Conservation (phyloP, 2,113 vertebrate genomes). For the Melanotaenia duboulayi region DNA sequence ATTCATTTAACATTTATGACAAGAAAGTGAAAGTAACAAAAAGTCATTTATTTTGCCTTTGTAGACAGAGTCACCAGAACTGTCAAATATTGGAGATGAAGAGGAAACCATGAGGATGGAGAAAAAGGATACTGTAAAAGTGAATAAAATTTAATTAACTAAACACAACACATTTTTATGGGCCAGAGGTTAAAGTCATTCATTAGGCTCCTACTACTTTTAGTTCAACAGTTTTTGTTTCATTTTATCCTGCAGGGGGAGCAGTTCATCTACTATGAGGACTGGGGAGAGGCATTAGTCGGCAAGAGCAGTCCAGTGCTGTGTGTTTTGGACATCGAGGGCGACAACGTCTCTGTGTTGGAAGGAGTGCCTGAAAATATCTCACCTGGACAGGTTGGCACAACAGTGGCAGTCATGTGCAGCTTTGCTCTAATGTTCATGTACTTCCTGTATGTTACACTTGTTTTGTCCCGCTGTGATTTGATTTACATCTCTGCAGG, state of each 20-base stretch:
- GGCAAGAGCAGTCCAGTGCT: constrained; percentile 86
- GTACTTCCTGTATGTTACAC: neutral
- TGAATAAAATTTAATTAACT: constrained; percentile 27
- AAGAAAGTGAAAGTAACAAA: neutral
- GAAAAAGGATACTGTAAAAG: constrained; percentile 80
- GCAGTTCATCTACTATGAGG: constrained; percentile 90
- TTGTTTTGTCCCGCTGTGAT: neutral
- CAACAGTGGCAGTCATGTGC: constrained; percentile 13
- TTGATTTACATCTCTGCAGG: constrained; percentile 77
- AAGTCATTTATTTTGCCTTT: constrained; percentile 11
- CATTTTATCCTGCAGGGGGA: constrained; percentile 80
- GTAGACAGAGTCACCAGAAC: constrained; percentile 75
- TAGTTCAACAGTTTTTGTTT: neutral
- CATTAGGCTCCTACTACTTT: neutral
- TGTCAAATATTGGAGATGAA: constrained; percentile 74
- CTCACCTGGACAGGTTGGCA: constrained; percentile 91
- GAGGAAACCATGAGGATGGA: constrained; percentile 72
- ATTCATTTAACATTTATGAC: neutral
- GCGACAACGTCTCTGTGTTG: constrained; percentile 88
- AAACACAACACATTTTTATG: neutral
- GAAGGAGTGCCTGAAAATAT: constrained; percentile 89
- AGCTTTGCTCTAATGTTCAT: neutral
- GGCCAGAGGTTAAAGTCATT: constrained; percentile 1
- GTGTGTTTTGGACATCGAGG: constrained; percentile 90
- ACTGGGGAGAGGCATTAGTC: constrained; percentile 91